phyloP scores from a whole-genome alignment of 2,888 invertebrate genomes.

The Ligdia adustata region DNA sequence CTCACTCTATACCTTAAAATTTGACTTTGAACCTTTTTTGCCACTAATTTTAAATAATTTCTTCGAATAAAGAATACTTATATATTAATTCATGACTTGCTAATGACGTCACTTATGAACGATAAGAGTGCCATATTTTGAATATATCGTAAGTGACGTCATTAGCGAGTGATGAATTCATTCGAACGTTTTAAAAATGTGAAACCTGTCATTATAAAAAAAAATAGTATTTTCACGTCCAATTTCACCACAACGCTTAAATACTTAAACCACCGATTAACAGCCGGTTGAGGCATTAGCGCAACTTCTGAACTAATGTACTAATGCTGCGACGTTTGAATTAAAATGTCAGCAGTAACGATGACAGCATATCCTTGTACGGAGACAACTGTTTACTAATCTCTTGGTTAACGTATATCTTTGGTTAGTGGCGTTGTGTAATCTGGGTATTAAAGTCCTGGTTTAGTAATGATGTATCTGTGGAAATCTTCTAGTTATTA shows the following conservation, averaged over 20 bases:
- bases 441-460: constrained; percentile 13
- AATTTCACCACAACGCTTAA: constrained; percentile 14
- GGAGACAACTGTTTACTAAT: constrained; percentile 22
- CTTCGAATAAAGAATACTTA: too few species aligned
- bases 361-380: constrained; percentile 26
- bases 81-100: too few species aligned
- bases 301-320: constrained; percentile 27
- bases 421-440: constrained; percentile 21
- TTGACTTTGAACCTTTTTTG: too few species aligned
- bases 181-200: too few species aligned
- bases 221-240: neutral
- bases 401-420: constrained; percentile 10
- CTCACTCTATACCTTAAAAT: too few species aligned
- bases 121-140: too few species aligned
- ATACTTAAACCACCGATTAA: constrained; percentile 14
- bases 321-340: constrained; percentile 31
- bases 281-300: constrained; percentile 12
- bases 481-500: constrained; percentile 1
- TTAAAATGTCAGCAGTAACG: constrained; percentile 44
- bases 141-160: too few species aligned
- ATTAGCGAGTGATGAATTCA: too few species aligned
- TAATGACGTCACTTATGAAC: too few species aligned
- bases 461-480: constrained; percentile 8
- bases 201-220: too few species aligned
- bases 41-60: too few species aligned